phyloP scores from a whole-genome alignment of 2,888 invertebrate species.

The Metopia argyrocephala region DNA sequence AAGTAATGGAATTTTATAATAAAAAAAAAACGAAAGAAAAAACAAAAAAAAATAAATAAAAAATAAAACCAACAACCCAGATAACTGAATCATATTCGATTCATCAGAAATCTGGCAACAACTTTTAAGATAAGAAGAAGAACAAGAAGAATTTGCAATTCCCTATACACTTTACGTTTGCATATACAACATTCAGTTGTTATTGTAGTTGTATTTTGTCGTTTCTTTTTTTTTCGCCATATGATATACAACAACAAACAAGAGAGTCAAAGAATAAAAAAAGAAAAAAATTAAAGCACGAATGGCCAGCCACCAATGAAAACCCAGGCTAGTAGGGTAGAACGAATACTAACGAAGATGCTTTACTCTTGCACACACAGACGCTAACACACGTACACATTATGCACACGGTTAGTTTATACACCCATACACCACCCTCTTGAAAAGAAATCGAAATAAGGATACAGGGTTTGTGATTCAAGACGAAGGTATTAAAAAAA shows the following conservation, averaged over 20 bases:
- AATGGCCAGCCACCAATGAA: slow-evolving; percentile 14
- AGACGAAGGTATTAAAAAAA: slow-evolving; percentile 68
- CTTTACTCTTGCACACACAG: no score
- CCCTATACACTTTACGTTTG: not conserved
- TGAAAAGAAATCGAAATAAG: no score
- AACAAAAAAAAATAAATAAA: not conserved
- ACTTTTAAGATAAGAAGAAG: not conserved
- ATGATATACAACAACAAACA: slow-evolving; percentile 30
- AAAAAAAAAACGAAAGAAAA: not conserved
- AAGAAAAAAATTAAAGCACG: slow-evolving; percentile 23
- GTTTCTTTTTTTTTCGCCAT: not conserved
- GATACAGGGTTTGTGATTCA: not conserved
- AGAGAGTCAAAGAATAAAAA: no score
- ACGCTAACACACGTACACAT: no score
- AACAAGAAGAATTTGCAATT: not conserved
- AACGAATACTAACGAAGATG: no score
- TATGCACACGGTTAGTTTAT: no score
- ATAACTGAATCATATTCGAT: not conserved
- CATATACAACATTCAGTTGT: no score
- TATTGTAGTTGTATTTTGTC: no score
- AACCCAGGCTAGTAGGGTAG: not conserved
- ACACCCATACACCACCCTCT: no score
- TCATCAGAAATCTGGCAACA: not conserved
- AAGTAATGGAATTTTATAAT: no score
- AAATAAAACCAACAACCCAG: not conserved